Evolutionary conservation across 2,113 vertebrate species (phyloP).

Genomic region (Paradoxurus hermaphroditus): DNA sequence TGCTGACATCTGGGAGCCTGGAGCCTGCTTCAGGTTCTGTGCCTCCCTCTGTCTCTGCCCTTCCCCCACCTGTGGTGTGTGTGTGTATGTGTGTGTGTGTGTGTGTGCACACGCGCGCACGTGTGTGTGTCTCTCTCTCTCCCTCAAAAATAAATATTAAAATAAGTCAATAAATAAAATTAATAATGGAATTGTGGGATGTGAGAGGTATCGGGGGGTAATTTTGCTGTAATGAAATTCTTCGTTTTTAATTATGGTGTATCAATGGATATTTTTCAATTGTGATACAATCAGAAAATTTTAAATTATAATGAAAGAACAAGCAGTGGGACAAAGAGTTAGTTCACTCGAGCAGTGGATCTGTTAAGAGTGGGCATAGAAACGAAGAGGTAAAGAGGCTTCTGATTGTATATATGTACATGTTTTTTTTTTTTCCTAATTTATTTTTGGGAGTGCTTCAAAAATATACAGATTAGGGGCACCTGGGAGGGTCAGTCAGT

Average conservation of each 20-base stretch:
- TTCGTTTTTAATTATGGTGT: background rate
- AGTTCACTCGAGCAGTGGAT: background rate
- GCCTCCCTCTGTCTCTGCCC: too few species aligned
- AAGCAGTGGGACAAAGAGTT: background rate
- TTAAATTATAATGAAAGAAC: background rate
- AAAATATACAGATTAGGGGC: background rate
- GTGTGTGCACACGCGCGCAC: too few species aligned
- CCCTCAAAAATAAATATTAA: background rate
- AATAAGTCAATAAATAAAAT: background rate
- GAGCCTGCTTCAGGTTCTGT: too few species aligned
- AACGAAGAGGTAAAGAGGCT: background rate
- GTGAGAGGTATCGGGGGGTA: background rate
- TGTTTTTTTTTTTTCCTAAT: background rate
- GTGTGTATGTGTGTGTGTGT: too few species aligned
- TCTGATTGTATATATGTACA: background rate
- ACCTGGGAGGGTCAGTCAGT: too few species aligned
- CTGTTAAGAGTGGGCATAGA: background rate
- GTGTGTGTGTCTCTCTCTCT: too few species aligned
- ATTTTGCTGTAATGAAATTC: background rate
- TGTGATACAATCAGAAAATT: background rate
- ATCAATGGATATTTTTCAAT: background rate
- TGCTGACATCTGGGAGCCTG: too few species aligned
- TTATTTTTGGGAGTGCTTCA: background rate
- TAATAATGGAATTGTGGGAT: background rate
- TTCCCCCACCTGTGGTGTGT: too few species aligned